A percentile compares a stretch with the other conserved stretches of the same genome.
Conservation (phyloP, 2,797 vertebrate genomes). For the Chelon labrosus region DNA sequence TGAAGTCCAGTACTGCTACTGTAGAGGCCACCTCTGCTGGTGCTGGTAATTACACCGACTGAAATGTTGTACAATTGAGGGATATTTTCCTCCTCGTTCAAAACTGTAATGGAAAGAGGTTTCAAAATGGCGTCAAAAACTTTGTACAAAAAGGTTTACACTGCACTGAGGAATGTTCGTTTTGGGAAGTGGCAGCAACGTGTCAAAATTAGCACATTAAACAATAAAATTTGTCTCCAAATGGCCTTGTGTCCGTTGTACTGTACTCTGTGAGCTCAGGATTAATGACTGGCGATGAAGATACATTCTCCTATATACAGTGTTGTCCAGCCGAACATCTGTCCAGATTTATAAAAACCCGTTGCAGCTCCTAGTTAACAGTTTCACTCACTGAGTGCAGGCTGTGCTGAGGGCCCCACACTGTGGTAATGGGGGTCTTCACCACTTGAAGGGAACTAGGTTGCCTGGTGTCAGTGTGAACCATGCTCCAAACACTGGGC, state of each 20-base stretch:
- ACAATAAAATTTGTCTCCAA: conserved; percentile 51
- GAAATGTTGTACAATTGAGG: conserved; percentile 51
- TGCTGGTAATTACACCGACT: conserved; percentile 30
- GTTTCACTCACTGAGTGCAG: conserved; percentile 81
- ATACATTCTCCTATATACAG: conserved; percentile 72
- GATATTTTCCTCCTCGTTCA: conserved; percentile 34
- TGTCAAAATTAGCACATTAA: conserved; percentile 35
- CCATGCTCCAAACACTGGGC: conserved; percentile 80
- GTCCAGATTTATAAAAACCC: neutral
- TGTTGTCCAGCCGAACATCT: conserved; percentile 34
- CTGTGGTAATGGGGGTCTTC: conserved; percentile 69
- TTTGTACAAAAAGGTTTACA: conserved; percentile 28
- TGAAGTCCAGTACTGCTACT: conserved; percentile 70
- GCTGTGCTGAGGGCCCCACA: conserved; percentile 80
- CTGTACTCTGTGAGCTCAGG: conserved; percentile 40
- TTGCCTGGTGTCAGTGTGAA: conserved; percentile 74
- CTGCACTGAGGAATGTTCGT: conserved; percentile 44
- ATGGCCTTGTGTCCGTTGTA: conserved; percentile 15
- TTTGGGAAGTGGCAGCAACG: conserved; percentile 20
- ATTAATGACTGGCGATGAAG: conserved; percentile 28
- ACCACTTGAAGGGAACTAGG: conserved; percentile 65
- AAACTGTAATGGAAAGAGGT: conserved; percentile 14
- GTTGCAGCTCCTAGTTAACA: conserved; percentile 74
- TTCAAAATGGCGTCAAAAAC: conserved; percentile 35
- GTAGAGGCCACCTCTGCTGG: conserved; percentile 67